phyloP scores from a whole-genome alignment of 2,113 vertebrate species.

The cattle (Bos taurus) region DNA sequence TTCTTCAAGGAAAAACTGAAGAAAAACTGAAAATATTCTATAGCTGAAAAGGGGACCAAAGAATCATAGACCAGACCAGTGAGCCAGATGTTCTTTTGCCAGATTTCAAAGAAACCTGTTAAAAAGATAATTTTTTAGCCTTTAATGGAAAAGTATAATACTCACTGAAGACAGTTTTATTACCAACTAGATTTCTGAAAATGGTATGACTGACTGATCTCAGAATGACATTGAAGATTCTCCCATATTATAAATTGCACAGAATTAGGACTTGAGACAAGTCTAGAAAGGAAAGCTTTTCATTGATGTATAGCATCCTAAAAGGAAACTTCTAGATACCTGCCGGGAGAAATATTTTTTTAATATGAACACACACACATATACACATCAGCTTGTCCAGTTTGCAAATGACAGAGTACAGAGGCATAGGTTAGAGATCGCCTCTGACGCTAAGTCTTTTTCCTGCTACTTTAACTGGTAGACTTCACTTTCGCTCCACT shows the following conservation, averaged over 20 bases:
- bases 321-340: neutral
- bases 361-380: neutral
- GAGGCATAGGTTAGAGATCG: neutral
- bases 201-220: neutral
- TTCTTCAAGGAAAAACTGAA: neutral
- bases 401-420: neutral
- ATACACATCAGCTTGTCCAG: neutral
- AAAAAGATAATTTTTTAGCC: neutral
- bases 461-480: neutral
- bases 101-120: neutral
- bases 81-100: neutral
- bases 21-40: neutral
- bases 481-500: rapidly evolving
- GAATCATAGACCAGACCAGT: neutral
- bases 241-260: neutral
- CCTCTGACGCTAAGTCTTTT: neutral
- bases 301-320: neutral
- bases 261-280: neutral
- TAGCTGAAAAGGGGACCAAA: neutral
- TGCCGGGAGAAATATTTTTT: neutral
- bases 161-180: neutral
- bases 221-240: neutral
- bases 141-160: neutral
- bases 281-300: neutral
- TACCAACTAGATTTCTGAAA: neutral